Base-by-base conservation (phyloP, 2,797 vertebrate genomes). In the Peromyscus eremicus region DNA sequence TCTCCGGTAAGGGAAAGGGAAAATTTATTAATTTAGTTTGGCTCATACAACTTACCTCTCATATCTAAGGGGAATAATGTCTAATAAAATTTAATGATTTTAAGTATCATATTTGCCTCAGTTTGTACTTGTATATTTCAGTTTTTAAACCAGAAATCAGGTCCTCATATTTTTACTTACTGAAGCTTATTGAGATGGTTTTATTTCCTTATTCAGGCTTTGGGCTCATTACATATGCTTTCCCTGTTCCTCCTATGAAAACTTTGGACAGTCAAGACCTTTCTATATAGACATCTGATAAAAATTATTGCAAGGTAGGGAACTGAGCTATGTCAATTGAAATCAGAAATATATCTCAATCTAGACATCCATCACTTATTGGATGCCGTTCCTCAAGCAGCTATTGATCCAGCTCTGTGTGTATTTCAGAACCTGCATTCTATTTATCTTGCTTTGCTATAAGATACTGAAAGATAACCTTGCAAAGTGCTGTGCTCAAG, bases 381-480 rank as follows among this genome's bases (percentile, higher is more conserved):
- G 9, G 85, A 83, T 89, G 66, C 37, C 75, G 84, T 82, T 90
- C 87, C 92, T 96, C 87, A 94, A 88, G n/a, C 29, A 89, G 80
- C 46, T 95, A 96, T 94, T 92, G 97, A 96, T 95, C 64, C 49
- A 89, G 60, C 62, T 52, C 52, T 80, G 27, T 95, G 80, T 66
- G 49, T 46, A 91, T 71, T 91, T 82, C 70, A 92, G 77, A 96
- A 76, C 64, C 52, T 92, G 91, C 71, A 86, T 71, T 95, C 71
- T 84, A 92, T 89, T 97, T 83, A 88, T 94, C 64, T 82, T 71
- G 11, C 55, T 89, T 37, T 79, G 55, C 73, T 76, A 3, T 66
- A 68, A 94, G 57, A 82, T 86, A 94, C 5, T 77, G 79, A 94
- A 76, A 93, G 23, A 82, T 43, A 81, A 94, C 68, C 89, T 71